These are phyloP conservation scores for Heliocidaris erythrogramma DNA, from an alignment of 35 echinoderm and acorn worm species.

Conservation along the genomic window DNA sequence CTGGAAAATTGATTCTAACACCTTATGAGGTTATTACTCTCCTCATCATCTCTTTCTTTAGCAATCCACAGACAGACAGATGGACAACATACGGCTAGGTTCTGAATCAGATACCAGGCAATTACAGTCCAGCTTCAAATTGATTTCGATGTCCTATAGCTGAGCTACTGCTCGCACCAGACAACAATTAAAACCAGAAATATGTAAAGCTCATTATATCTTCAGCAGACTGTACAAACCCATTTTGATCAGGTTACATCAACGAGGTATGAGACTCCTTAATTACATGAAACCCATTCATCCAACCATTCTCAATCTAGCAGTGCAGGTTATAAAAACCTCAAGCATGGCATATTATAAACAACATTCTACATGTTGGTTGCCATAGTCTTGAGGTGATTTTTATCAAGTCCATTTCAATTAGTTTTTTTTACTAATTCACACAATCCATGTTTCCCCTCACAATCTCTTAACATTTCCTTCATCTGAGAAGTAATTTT, in stretches of 20 bases:
- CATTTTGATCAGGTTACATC: not conserved
- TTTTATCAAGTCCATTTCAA: not conserved
- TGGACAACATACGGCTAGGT: not conserved
- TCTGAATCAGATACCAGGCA: not conserved
- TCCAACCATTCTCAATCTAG: no score
- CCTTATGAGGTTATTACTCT: not conserved
- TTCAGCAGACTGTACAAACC: not conserved
- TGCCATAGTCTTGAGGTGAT: not conserved
- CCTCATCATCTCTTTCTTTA: not conserved
- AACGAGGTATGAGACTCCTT: no score
- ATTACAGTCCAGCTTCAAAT: not conserved
- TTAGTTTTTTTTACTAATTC: not conserved
- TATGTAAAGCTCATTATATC: conserved; percentile 12
- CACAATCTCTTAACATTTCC: not conserved
- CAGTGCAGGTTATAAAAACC: no score
- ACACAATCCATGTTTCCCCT: not conserved
- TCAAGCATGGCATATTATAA: not conserved
- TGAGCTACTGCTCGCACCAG: not conserved
- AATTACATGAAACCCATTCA: no score
- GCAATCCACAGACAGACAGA: not conserved
- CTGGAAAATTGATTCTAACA: conserved; percentile 4
- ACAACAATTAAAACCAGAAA: not conserved
- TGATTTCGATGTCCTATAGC: not conserved
- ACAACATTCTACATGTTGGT: not conserved
- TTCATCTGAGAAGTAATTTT: not conserved